Conservation (phyloP, 2,888 invertebrate species). For the Epistrophella euchroma region DNA sequence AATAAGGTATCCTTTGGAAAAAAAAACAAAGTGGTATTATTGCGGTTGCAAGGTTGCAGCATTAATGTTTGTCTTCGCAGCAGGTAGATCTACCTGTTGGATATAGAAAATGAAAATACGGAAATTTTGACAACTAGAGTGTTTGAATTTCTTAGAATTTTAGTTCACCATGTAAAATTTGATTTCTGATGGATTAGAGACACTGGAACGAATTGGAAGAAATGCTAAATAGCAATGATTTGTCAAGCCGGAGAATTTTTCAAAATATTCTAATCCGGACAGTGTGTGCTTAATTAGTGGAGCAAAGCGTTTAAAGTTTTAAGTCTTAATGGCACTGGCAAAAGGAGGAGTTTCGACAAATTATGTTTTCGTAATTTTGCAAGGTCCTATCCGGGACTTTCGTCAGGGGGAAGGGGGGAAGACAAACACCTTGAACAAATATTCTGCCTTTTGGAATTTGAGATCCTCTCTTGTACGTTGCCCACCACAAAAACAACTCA, state of each 20-base stretch:
- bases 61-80: conserved; percentile 24
- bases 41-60: conserved; percentile 21
- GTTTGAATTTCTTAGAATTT: conserved; percentile 41
- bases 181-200: background rate
- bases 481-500: background rate
- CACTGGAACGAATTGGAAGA: background rate
- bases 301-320: no score
- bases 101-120: background rate
- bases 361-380: no score
- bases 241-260: no score
- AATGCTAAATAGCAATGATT: background rate
- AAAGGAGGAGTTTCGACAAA: no score
- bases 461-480: background rate
- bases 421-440: no score
- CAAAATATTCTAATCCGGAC: no score
- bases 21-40: conserved; percentile 4
- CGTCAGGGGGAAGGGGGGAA: no score
- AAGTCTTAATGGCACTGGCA: no score
- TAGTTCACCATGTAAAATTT: background rate
- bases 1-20: conserved; percentile 46
- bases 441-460: no score
- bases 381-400: no score
- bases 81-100: background rate
- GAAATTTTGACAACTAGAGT: background rate
- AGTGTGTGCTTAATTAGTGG: no score